Conservation (phyloP, 1,140 invertebrate genomes). For the Lanistes nyassanus region DNA sequence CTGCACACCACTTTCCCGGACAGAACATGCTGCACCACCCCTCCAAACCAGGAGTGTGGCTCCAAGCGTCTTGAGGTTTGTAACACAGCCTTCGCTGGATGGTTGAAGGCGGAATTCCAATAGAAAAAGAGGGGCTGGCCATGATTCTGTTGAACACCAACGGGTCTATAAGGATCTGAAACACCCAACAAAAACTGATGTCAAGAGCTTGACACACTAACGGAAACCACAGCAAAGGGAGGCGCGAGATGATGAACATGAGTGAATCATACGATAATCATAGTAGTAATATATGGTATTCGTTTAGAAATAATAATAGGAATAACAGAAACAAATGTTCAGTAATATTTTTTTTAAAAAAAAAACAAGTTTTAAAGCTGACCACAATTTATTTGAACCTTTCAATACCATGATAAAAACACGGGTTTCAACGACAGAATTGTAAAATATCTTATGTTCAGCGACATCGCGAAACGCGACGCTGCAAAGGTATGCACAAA, state of each 20-base stretch:
- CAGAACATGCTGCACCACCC: constrained; percentile 27
- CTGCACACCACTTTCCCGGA: constrained; percentile 22
- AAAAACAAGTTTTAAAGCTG: no score
- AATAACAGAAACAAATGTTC: neutral
- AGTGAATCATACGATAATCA: neutral
- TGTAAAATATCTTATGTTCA: no score
- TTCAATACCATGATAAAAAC: no score
- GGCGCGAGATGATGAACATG: neutral
- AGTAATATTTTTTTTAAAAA: no score
- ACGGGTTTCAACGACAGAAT: no score
- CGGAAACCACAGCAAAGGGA: neutral
- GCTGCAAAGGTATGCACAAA: no score
- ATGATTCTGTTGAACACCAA: constrained; percentile 20
- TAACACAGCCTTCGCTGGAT: constrained; percentile 18
- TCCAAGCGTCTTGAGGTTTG: constrained; percentile 14
- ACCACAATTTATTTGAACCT: no score
- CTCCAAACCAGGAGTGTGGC: constrained; percentile 8
- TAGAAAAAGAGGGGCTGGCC: constrained; percentile 2
- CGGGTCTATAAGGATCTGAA: constrained; percentile 19
- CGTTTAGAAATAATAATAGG: neutral
- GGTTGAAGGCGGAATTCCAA: constrained; percentile 8
- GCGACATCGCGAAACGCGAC: no score
- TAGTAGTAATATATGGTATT: neutral
- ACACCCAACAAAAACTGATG: neutral
- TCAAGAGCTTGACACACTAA: neutral